Base-by-base conservation (phyloP, 2,113 vertebrate genomes). In the Ranitomeya variabilis region DNA sequence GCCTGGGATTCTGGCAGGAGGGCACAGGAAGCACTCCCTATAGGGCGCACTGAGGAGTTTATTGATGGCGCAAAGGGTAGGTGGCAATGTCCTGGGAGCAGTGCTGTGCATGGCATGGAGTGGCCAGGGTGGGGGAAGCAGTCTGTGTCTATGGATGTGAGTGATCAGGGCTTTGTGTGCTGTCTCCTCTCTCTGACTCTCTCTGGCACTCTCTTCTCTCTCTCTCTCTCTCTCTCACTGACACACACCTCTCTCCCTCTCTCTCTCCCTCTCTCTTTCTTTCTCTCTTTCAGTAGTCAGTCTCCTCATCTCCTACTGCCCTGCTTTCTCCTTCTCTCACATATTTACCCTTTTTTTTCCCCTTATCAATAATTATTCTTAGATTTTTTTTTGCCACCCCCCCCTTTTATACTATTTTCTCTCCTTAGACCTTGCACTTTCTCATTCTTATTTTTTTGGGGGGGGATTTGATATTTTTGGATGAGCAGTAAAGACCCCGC, bases 51-150 rank as follows among this genome's bases (percentile, higher is more conserved):
- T 96, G 96, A 97, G 97, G 97, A 98, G 97, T 97, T 98, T 97
- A 98, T 98, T 97, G 97, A 99, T 99, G 98, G 98, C 98, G 97
- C 98, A 99, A 98, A 98, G 98, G 98, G 98, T 99, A 99, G 97
- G 98, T 99, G 97, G 96, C 95, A 97, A 97, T 84, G 87, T 23
- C 71, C 87, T 12, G 91, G 74, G 90, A 62, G 23, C 85, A 82
- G 80, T 86, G 90, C 91, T 91, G 85, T 91, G 92, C 89, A 90
- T 73, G 80, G 57, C 60, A 62, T 85, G 88, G 81, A 74, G 18
- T 62, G 57, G 54, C 45, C 59, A 67, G 83, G 82, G 83, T 77
- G 88, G 51, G 73, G 88, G 83, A 66, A 26, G 62, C 14, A 19
- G 37, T 37, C 8, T 81, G 66, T 78, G 60, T 67, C 52, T 77